phyloP scores from a whole-genome alignment of 2,113 vertebrate species.

The Colinus virginianus region DNA sequence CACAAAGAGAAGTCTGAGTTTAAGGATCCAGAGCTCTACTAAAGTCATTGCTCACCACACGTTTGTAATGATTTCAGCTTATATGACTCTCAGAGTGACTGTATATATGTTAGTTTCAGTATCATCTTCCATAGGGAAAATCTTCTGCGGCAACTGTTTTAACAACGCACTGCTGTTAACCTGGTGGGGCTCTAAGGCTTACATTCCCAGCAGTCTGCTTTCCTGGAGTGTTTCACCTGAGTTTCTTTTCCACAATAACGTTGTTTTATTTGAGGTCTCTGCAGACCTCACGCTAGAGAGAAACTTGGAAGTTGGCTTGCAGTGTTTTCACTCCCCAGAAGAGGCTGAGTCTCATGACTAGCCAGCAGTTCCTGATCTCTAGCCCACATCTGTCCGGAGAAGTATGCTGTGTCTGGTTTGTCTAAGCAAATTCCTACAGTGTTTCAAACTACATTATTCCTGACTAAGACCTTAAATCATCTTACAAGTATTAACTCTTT shows the following conservation, averaged over 20 bases:
- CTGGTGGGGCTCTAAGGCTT: not conserved
- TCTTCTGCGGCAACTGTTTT: not conserved
- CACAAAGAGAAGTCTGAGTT: not conserved
- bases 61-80: not conserved
- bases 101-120: not conserved
- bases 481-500: not conserved
- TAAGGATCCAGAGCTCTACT: not conserved
- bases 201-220: not conserved
- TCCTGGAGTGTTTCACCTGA: not conserved
- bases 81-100: not conserved
- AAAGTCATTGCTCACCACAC: not conserved
- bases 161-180: not conserved
- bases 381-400: not conserved
- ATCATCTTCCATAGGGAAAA: not conserved
- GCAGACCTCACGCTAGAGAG: not conserved
- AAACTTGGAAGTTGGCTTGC: not conserved
- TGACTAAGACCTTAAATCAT: not conserved
- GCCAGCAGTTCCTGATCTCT: not conserved
- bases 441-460: not conserved
- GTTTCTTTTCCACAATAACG: not conserved
- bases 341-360: not conserved
- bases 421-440: not conserved
- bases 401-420: not conserved
- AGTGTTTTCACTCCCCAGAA: not conserved
- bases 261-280: not conserved